Base-by-base conservation (phyloP, 2,113 vertebrate species). In the Brachyhypopomus occidentalis region DNA sequence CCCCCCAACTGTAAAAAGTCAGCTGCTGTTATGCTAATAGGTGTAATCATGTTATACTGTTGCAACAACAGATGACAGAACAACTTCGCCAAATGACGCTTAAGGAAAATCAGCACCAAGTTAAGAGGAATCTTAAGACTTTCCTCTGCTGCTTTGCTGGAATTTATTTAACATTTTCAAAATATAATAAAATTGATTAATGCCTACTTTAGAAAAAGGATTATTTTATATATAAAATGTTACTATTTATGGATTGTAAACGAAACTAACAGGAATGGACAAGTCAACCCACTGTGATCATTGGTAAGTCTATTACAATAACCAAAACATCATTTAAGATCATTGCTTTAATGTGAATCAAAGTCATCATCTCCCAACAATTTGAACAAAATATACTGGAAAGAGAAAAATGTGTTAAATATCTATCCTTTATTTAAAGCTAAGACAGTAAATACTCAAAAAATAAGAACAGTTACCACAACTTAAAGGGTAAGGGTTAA, bases 381-480 rank as follows among this genome's bases (percentile, higher is more conserved):
- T 64, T 83, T 64, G 88, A 48, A 90, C 83, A 88, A 89, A 91
- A 88, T 71, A 86, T 81, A 88, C 87, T 81, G 75, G 69, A 81
- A 84, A 88, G 77, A 86, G 74, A 84, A 59, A 60, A 25, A 72
- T 75, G 86, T 89, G 82, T 89, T 91, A 92, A 91, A 89, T 76
- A 71, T 90, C 89, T 87, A 92, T 89, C 89, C 92, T 93, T 94
- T 94, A 93, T 94, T 94, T 89, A 86, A 91, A 87, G 81, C 89
- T 86, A 89, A 82, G 87, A 88, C 75, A 56, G 38, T 86, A 72
- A 87, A 86, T 88, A 80, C 14, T 87, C 77, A 85, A 91, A 88
- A 91, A 84, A 80, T 84, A 79, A 88, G 81, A 79, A 85, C 27
- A 27, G 20, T 72, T 52, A 60, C 72, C 30, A 88, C 80, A 87